phyloP scores from a whole-genome alignment of 2,888 invertebrate genomes.

The Limnephilus lunatus region DNA sequence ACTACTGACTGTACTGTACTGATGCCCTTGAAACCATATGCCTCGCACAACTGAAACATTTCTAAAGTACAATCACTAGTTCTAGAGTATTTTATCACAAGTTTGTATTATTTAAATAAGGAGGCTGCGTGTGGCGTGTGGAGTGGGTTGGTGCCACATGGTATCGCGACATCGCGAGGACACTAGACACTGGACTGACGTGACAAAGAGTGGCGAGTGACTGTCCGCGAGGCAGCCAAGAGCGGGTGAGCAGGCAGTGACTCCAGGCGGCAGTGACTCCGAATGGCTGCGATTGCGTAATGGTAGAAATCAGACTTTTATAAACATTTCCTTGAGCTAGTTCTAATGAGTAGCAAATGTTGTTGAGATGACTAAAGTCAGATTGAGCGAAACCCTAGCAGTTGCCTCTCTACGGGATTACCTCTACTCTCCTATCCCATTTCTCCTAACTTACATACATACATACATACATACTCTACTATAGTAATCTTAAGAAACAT shows the following conservation, averaged over 20 bases:
- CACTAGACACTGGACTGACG: not conserved
- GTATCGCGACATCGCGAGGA: not conserved
- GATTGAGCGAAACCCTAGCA: constrained; percentile 44
- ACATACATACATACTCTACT: constrained; percentile 44
- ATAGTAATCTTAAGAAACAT: constrained; percentile 65
- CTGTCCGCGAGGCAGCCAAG: constrained; percentile 33
- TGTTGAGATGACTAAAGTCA: constrained; percentile 23
- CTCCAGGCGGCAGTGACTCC: not conserved
- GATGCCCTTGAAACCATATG: constrained; percentile 6
- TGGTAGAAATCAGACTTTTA: constrained; percentile 51
- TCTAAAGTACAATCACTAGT: constrained; percentile 42
- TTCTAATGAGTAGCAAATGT: constrained; percentile 32
- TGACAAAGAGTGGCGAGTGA: not conserved
- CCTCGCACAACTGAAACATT: constrained; percentile 36
- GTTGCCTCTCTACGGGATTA: constrained; percentile 55
- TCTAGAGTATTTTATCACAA: constrained; percentile 53
- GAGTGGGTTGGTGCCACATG: not conserved
- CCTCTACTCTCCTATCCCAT: constrained; percentile 47
- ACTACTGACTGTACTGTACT: not conserved
- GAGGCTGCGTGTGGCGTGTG: not conserved
- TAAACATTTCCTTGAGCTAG: constrained; percentile 45
- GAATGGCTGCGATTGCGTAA: constrained; percentile 4
- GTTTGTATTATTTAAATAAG: constrained; percentile 28
- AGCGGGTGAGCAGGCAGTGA: not conserved
- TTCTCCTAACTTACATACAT: constrained; percentile 64